These are phyloP conservation scores for Ephialtes manifestator DNA, from an alignment of 2,888 invertebrate genomes.

Conservation along the genomic window DNA sequence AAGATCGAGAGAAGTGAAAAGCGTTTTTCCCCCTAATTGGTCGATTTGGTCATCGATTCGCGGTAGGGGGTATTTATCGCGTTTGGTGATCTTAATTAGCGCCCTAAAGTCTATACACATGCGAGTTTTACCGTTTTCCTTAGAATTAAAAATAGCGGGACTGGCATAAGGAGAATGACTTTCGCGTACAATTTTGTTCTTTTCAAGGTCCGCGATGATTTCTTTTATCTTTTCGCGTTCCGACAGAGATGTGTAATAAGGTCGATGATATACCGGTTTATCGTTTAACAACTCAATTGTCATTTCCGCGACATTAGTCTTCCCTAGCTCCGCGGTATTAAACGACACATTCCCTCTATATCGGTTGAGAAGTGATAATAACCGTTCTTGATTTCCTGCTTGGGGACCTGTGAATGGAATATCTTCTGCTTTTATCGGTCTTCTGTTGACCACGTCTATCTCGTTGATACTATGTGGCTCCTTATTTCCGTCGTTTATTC, in stretches of 20 bases:
- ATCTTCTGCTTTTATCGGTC: background rate
- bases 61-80: conserved; percentile 81
- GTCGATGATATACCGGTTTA: conserved; percentile 67
- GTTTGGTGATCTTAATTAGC: conserved; percentile 78
- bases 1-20: conserved; percentile 79
- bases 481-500: background rate
- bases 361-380: conserved; percentile 1
- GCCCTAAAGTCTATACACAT: conserved; percentile 76
- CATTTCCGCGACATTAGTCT: conserved; percentile 60
- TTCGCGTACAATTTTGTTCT: conserved; percentile 68
- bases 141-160: conserved; percentile 74
- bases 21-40: conserved; percentile 73
- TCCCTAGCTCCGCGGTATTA: conserved; percentile 22
- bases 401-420: background rate
- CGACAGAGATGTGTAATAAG: conserved; percentile 63
- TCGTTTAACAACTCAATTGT: conserved; percentile 66
- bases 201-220: conserved; percentile 67
- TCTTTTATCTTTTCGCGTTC: conserved; percentile 69
- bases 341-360: conserved; percentile 20
- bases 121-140: conserved; percentile 71
- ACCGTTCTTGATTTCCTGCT: background rate
- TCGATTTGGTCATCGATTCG: conserved; percentile 83
- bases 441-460: background rate
- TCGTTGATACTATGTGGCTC: background rate
- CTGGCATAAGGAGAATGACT: conserved; percentile 71